These are phyloP conservation scores for Eupithecia abbreviata DNA, from an alignment of 2,888 invertebrate genomes.

Conservation along the genomic window DNA sequence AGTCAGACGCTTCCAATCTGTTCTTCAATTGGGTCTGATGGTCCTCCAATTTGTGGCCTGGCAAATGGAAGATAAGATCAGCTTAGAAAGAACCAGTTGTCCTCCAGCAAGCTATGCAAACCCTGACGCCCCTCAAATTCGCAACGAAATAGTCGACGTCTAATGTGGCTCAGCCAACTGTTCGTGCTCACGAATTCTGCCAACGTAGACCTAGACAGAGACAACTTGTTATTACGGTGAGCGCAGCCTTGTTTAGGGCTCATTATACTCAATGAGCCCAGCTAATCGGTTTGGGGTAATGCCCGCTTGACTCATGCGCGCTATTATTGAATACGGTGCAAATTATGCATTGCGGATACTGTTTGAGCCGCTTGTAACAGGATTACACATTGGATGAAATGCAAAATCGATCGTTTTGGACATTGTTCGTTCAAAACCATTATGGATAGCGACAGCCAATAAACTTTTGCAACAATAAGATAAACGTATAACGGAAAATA, in stretches of 20 bases:
- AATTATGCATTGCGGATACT: conserved; percentile 31
- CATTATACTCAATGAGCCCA: conserved; percentile 30
- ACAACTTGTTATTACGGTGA: conserved; percentile 38
- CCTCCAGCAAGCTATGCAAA: conserved; percentile 19
- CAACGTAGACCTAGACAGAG: conserved; percentile 37
- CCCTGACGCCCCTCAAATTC: conserved; percentile 41
- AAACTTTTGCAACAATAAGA: not conserved
- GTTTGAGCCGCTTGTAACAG: conserved; percentile 23
- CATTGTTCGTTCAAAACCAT: conserved; percentile 10
- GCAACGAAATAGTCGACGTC: conserved; percentile 45
- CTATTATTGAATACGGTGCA: conserved; percentile 31
- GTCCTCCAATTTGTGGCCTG: not conserved
- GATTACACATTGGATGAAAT: conserved; percentile 16
- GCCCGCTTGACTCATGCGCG: conserved; percentile 33
- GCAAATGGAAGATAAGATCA: not conserved
- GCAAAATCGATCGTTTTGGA: not conserved
- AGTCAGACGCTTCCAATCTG: not conserved
- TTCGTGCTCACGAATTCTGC: conserved; percentile 41
- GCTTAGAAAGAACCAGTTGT: conserved; percentile 12
- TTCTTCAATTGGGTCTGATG: not conserved
- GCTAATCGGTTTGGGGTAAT: conserved; percentile 37
- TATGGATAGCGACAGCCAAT: not conserved
- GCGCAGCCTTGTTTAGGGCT: conserved; percentile 34
- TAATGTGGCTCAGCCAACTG: conserved; percentile 43
- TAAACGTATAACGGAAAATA: not conserved